Base-by-base conservation (phyloP, 2,113 vertebrate species). In the Sylvia atricapilla region DNA sequence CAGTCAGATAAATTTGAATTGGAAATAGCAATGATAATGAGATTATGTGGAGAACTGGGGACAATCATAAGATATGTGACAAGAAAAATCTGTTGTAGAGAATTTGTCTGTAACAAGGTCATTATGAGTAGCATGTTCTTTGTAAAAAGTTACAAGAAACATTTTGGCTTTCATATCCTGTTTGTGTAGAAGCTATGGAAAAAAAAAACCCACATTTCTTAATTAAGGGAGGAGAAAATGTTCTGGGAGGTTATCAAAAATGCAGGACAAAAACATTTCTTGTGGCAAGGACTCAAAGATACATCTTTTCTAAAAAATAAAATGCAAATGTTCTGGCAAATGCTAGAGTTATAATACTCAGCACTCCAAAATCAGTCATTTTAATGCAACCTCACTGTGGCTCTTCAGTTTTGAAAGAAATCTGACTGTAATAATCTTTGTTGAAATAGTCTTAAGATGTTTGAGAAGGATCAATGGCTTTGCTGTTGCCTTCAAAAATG, bases 191-290 rank as follows among this genome's bases (percentile, higher is more conserved):
- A 86, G 56, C 52, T 78, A 43, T 68, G 83, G 62, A 72, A 93
- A 95, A 73, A 73, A 3, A 0, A 14, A 0, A 1, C 3, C 14
- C 33, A n/a, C 49, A 47, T 55, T 82, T 93, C 70, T 80, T 95
- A 95, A 96, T 93, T 93, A 74, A 83, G 82, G 93, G 94, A 96
- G 83, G 83, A 94, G 79, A 94, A 88, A 93, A 95, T 93, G 77
- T 93, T 80, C 90, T 92, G 80, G 80, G 79, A 96, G 64, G 33
- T 89, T 92, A 96, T 89, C 33, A 93, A 92, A 91, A 87, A 93
- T 89, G 74, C 59, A 56, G 47, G 90, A 86, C 44, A 68, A 78
- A 96, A 94, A 72, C 79, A 89, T 81, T 94, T 90, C 83, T 84
- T 72, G 37, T 95, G 94, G 92, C 90, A 81, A 72, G 39, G n/a